Evolutionary conservation across 2,888 invertebrate species (phyloP), one percentile per base, ranked within the genome.

Genomic region (Gymnosoma rotundatum): DNA sequence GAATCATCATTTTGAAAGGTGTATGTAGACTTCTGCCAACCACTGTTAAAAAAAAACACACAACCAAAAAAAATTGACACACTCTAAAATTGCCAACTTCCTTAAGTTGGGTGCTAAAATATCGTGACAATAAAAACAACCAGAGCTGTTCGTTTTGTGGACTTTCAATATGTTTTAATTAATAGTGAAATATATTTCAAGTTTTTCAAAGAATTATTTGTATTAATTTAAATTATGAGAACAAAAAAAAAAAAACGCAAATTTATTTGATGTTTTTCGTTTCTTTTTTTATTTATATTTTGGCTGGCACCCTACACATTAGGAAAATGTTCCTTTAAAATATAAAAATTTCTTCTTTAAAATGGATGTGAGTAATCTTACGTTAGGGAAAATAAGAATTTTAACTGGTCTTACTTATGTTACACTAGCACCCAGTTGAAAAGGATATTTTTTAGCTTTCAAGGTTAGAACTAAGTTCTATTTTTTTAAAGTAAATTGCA

Each of bases 31-130:
- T 42, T 42, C 12, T 8, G 42, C 7, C 42, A 7, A 42, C 12
- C 42, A 42, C 12, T 42, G 42, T 42, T 32, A 42, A 42, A 42
- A 42, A 42, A 56, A 45, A 64, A 58, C 7, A 54, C 66, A 25
- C 25, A 50, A 25, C 1, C 2, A 66, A 50, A 67, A 25, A 61
- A 83, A 52, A 81, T 61, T 67, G 64, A 48, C 69, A 74, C 45
- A 60, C 64, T 74, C 45, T 61, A 14, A 84, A 84, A 78, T 78
- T 78, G 52, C 64, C 74, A 54, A 84, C 84, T 84, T 84, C 84
- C 84, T 84, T 82, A 81, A 84, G 84, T 81, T 78, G 84, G 84
- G 73, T 84, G 78, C 78, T 73, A 73, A 60, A 78, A 66, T 25
- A 67, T 74, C 76, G 45, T 64, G 69, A 73, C 60, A 73, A 70